Evolutionary conservation across 2,888 invertebrate species (phyloP), one percentile per base, ranked within the genome.

Genomic region (Acronicta alni): DNA sequence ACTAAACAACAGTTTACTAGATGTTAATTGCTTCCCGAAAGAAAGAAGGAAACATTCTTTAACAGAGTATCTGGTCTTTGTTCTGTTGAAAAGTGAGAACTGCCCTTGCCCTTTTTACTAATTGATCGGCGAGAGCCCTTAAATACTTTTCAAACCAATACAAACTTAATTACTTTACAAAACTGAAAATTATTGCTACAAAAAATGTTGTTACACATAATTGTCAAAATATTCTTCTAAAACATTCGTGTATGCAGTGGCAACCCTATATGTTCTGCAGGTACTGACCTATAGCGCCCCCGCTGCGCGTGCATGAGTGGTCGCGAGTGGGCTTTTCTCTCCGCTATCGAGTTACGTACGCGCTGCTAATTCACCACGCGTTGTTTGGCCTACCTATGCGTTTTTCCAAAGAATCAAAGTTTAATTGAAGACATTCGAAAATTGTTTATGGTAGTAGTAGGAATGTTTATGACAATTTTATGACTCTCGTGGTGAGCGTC

Each of bases 211-310:
- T n/a, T n/a, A n/a, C n/a, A n/a, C n/a, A n/a, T n/a, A n/a, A n/a
- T n/a, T n/a, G n/a, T n/a, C n/a, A n/a, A n/a, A n/a, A 6, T 26
- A 6, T 2, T 26, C 2, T 32, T 15, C n/a, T 8, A 26, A 26
- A 30, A 30, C 30, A 30, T 12, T 30, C 12, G 4, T 30, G 10
- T 30, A 3, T 12, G 15, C 20, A 7, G 20, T 38, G 57, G 35
- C 23, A 66, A 17, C 67, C 67, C 72, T 68, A 38, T 17, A 26
- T 54, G 60, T 14, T 35, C 53, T 30, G 45, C 51, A 61, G 71
- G 74, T 71, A 61, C 55, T 77, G 77, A 74, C 71, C 77, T 74
- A 73, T 71, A 57, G 76, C 56, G 70, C 65, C 72, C 62, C 65
- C 70, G 67, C 64, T 32, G 48, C 56, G 61, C 66, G 70, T 60